Percentiles rank a stretch among this genome's conserved stretches.
phyloP scores from a whole-genome alignment of 2,888 invertebrate genomes.

The Ferrisia virgata region DNA sequence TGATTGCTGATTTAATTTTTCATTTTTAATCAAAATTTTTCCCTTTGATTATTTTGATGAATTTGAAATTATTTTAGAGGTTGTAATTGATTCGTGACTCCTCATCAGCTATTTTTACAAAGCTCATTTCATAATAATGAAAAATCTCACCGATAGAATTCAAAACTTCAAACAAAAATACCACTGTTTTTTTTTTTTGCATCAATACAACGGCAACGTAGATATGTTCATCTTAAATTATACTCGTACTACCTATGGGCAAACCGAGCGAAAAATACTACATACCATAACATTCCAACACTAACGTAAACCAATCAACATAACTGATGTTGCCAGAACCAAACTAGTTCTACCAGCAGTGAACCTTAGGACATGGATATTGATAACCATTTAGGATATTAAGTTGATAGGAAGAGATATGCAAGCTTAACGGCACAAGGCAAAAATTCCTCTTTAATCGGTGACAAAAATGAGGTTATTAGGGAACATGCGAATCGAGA shows the following conservation, averaged over 20 bases:
- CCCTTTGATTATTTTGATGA: not conserved
- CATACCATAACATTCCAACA: not conserved
- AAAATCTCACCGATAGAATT: not conserved
- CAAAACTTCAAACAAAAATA: not conserved
- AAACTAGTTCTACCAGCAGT: not conserved
- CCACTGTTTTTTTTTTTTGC: not conserved
- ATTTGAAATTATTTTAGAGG: no score
- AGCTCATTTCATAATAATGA: no score
- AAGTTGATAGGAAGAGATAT: not conserved
- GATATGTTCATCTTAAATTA: not conserved
- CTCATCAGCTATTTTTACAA: no score
- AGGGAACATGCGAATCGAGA: not conserved
- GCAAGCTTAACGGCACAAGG: not conserved
- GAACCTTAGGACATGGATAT: not conserved
- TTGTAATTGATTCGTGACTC: no score
- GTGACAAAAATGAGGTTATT: conserved; percentile 2
- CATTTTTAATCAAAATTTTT: not conserved
- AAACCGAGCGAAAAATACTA: not conserved
- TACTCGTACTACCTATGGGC: not conserved
- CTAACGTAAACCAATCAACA: not conserved
- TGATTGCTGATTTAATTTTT: not conserved
- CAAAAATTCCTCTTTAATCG: conserved; percentile 13
- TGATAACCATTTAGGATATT: not conserved
- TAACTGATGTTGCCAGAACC: not conserved
- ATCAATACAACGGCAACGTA: not conserved